phyloP scores from a whole-genome alignment of 1,140 invertebrate genomes.

The Drosophila oshimai region DNA sequence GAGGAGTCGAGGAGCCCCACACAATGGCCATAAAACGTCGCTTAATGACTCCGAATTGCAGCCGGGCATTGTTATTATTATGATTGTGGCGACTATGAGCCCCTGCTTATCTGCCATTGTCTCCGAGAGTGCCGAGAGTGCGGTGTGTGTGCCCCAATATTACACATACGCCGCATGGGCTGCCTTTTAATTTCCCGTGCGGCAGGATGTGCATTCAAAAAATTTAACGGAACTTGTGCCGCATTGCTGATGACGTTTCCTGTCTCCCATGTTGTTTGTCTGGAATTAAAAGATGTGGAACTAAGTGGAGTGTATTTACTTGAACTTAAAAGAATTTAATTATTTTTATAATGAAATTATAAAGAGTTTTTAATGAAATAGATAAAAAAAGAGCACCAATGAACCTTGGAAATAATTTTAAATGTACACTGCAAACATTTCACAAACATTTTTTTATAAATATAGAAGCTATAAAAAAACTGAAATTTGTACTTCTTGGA shows the following conservation, averaged over 20 bases:
- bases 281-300: background rate
- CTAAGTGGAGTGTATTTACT: background rate
- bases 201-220: constrained; percentile 23
- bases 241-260: constrained; percentile 39
- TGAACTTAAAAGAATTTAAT: background rate
- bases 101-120: constrained; percentile 38
- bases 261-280: constrained; percentile 15
- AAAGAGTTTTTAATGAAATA: background rate
- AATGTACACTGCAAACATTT: too few relatives aligned
- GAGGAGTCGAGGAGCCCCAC: constrained; percentile 5
- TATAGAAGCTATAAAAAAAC: too few relatives aligned
- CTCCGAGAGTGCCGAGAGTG: too few relatives aligned
- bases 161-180: constrained; percentile 71
- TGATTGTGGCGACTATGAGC: constrained; percentile 29
- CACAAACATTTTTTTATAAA: too few relatives aligned
- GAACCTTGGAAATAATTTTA: too few relatives aligned
- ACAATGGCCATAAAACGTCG: constrained; percentile 57
- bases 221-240: constrained; percentile 34
- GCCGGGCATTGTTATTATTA: constrained; percentile 37
- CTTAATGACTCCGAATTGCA: constrained; percentile 65
- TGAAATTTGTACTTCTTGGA: too few relatives aligned
- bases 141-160: constrained; percentile 64
- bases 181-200: constrained; percentile 51
- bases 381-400: background rate
- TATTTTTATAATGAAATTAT: background rate